These are phyloP conservation scores for Siniperca chuatsi DNA, from an alignment of 2,113 vertebrate species.

Conservation along the genomic window DNA sequence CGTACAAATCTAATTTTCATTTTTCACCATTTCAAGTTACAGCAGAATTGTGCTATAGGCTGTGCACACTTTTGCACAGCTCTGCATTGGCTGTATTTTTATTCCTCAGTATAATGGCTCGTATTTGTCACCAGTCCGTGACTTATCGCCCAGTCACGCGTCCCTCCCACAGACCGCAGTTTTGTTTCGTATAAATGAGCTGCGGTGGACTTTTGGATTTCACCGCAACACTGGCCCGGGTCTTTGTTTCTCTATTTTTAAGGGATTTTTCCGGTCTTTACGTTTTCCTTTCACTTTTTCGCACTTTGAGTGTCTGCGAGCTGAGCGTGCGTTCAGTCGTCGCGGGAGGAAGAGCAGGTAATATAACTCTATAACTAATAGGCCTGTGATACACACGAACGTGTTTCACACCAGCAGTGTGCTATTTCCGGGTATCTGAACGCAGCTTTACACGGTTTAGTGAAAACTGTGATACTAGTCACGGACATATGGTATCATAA, in stretches of 20 bases:
- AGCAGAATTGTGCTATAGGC: too few relatives aligned
- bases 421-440: slow-evolving; percentile 16
- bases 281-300: slow-evolving; percentile 4
- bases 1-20: too few relatives aligned
- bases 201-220: background rate
- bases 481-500: too few relatives aligned
- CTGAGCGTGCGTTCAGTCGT: background rate
- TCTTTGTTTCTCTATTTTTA: fast-evolving
- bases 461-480: background rate
- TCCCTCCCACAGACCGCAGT: slow-evolving; percentile 37
- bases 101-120: background rate
- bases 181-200: slow-evolving; percentile 34
- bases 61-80: background rate
- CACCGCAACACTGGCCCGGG: background rate
- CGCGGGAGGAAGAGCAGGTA: slow-evolving; percentile 20
- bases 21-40: too few relatives aligned
- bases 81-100: background rate
- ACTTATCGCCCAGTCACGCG: slow-evolving; percentile 68
- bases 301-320: background rate
- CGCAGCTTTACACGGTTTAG: background rate
- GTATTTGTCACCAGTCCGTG: slow-evolving; percentile 10
- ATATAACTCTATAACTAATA: background rate
- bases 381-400: too few relatives aligned
- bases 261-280: background rate
- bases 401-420: background rate